Conservation (phyloP, 2,797 vertebrate genomes). For the Simalia tracyae region DNA sequence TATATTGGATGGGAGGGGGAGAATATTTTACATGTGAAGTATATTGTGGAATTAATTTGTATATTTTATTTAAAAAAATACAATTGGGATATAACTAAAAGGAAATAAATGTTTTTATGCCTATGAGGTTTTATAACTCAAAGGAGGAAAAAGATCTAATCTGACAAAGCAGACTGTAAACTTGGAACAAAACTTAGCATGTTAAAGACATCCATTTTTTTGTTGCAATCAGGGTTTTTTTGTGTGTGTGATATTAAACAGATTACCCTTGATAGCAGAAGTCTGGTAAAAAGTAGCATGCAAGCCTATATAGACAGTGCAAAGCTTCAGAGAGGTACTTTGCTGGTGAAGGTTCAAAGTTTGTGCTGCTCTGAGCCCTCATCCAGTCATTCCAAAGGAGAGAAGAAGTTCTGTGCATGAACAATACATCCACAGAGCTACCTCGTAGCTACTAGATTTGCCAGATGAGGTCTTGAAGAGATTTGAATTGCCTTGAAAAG, state of each 20-base stretch:
- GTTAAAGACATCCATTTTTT: not conserved
- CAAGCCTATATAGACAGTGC: not conserved
- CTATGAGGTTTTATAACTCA: not conserved
- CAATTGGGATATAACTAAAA: conserved; percentile 51
- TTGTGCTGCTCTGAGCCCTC: not conserved
- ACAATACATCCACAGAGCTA: not conserved
- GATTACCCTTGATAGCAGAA: not conserved
- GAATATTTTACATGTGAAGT: not conserved
- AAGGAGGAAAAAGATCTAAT: not conserved
- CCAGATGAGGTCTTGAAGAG: not conserved
- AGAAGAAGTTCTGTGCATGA: not conserved
- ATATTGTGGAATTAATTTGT: not conserved
- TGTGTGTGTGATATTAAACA: not conserved
- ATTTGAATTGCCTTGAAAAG: not conserved
- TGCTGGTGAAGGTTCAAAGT: not conserved
- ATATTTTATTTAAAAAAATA: conserved; percentile 12
- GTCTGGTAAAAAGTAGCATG: not conserved
- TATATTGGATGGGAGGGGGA: conserved; percentile 55
- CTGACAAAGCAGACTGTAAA: not conserved
- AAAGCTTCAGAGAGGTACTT: not conserved
- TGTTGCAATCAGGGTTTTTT: not conserved
- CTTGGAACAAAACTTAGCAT: not conserved
- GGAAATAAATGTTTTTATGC: conserved; percentile 32
- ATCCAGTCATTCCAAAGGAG: not conserved
- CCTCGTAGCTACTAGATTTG: not conserved